These are phyloP conservation scores for Euproctis similis DNA, from an alignment of 2,888 invertebrate species.

Conservation along the genomic window DNA sequence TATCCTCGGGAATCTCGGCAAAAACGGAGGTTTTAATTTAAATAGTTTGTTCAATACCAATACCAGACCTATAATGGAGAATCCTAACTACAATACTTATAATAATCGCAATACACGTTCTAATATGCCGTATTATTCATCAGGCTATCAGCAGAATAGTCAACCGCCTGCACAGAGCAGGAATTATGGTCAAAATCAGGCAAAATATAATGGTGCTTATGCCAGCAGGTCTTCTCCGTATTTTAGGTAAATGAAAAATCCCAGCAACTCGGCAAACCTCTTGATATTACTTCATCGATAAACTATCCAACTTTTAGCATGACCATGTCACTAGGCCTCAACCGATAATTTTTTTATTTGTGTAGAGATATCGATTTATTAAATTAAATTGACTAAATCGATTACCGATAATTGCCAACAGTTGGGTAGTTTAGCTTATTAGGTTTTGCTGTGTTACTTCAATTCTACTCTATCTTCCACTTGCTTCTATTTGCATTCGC, in stretches of 20 bases:
- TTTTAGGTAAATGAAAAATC: conserved; percentile 72
- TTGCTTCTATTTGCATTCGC: too few species aligned
- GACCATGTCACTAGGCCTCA: too few species aligned
- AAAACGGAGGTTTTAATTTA: conserved; percentile 35
- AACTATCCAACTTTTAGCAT: too few species aligned
- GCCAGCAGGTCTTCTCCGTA: conserved; percentile 56
- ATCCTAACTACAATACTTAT: conserved; percentile 57
- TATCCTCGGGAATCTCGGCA: conserved; percentile 58
- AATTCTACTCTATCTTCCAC: too few species aligned
- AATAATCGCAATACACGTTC: conserved; percentile 50
- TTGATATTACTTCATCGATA: too few species aligned
- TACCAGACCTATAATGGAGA: conserved; percentile 64
- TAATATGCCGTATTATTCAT: conserved; percentile 56
- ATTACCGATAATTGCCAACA: too few species aligned
- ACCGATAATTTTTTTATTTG: too few species aligned
- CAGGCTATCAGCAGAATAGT: conserved; percentile 51
- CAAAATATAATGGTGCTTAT: conserved; percentile 40
- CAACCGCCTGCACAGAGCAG: conserved; percentile 49
- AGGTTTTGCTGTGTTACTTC: too few species aligned
- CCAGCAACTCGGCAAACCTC: too few species aligned
- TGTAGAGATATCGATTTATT: too few species aligned
- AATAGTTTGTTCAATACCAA: conserved; percentile 58
- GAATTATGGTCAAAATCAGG: conserved; percentile 50
- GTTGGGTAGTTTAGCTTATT: too few species aligned
- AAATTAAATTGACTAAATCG: too few species aligned